These are phyloP conservation scores for Ditula angustiorana DNA, from an alignment of 2,888 invertebrate species.

Conservation along the genomic window DNA sequence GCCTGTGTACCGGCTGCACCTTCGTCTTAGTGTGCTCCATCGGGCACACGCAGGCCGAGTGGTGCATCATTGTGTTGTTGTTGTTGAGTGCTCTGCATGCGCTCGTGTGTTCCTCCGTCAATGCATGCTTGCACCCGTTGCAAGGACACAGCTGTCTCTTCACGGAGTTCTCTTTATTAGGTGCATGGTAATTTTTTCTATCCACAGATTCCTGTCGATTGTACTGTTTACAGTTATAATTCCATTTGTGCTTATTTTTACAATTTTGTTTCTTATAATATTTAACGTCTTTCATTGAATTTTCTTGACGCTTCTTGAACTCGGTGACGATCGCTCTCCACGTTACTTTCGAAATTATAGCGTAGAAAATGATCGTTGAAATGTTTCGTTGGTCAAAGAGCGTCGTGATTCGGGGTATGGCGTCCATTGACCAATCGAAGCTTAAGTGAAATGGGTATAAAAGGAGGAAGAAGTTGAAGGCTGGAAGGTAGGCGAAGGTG, in stretches of 20 bases:
- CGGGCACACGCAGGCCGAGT: conserved; percentile 78
- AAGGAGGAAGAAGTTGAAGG: conserved; percentile 95
- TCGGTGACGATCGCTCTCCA: conserved; percentile 71
- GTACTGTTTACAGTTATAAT: conserved; percentile 73
- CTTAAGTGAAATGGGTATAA: conserved; percentile 95
- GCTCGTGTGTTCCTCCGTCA: conserved; percentile 88
- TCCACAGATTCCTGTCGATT: conserved; percentile 73
- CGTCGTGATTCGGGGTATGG: conserved; percentile 93
- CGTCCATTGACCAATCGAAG: conserved; percentile 99
- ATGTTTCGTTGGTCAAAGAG: conserved; percentile 93
- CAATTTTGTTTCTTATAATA: conserved; percentile 74
- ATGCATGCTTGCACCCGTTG: conserved; percentile 88
- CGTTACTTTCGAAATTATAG: conserved; percentile 74
- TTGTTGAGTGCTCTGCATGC: conserved; percentile 90
- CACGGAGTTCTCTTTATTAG: conserved; percentile 72
- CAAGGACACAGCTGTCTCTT: conserved; percentile 84
- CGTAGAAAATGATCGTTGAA: conserved; percentile 91
- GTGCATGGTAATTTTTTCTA: conserved; percentile 70
- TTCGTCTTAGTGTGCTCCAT: conserved; percentile 63
- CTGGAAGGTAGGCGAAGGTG: conserved; percentile 96
- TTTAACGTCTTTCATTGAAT: conserved; percentile 63
- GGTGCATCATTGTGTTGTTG: conserved; percentile 87
- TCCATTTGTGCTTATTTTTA: conserved; percentile 77
- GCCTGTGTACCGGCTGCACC: conserved; percentile 59
- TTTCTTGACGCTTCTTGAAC: conserved; percentile 69